These are phyloP conservation scores for Drosophila sechellia DNA, from an alignment of 1,140 invertebrate genomes.

Conservation along the genomic window DNA sequence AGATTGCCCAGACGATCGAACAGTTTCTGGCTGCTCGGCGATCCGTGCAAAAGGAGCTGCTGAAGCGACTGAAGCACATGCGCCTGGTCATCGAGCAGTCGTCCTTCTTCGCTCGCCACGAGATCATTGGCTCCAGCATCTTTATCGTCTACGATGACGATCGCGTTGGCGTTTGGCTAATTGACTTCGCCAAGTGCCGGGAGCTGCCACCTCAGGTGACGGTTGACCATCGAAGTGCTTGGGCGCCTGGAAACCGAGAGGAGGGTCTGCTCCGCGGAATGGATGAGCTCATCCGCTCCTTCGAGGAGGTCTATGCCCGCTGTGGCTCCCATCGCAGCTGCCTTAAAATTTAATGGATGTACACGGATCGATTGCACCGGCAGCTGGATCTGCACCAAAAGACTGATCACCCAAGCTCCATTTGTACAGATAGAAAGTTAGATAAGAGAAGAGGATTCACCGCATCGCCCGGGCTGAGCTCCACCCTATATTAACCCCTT, in stretches of 20 bases:
- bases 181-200: constrained; percentile 97
- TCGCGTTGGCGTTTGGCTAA: constrained; percentile 96
- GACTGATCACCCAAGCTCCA: constrained; percentile 64
- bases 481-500: constrained; percentile 34
- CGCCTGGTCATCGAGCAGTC: constrained; percentile 92
- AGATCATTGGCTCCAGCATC: constrained; percentile 97
- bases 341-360: constrained; percentile 66
- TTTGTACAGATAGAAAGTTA: constrained; percentile 26
- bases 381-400: constrained; percentile 49
- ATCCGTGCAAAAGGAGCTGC: constrained; percentile 88
- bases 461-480: constrained; percentile 32
- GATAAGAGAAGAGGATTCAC: constrained; percentile 29
- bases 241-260: constrained; percentile 96
- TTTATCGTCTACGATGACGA: constrained; percentile 96
- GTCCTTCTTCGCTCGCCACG: constrained; percentile 94
- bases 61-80: constrained; percentile 91
- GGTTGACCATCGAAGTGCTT: constrained; percentile 91
- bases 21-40: constrained; percentile 90
- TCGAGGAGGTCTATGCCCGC: constrained; percentile 75
- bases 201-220: constrained; percentile 89
- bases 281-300: constrained; percentile 90
- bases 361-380: constrained; percentile 21
- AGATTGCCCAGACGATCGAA: constrained; percentile 92
- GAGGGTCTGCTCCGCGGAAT: constrained; percentile 96
- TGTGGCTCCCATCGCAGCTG: constrained; percentile 67